phyloP scores from a whole-genome alignment of 1,140 invertebrate species.

The Leptonema lineaticorne region DNA sequence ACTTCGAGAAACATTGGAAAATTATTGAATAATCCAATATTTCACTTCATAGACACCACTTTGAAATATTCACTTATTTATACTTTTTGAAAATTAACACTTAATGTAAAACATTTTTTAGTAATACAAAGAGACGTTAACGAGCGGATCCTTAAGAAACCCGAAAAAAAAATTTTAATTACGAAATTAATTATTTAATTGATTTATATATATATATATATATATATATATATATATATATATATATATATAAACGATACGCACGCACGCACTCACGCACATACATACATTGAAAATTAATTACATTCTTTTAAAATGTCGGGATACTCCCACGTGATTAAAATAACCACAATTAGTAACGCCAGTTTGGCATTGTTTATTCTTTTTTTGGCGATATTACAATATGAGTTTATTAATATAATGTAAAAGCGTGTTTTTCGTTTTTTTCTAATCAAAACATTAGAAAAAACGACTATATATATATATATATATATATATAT shows the following conservation, averaged over 20 bases:
- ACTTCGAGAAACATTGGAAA: not conserved
- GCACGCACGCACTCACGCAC: not conserved
- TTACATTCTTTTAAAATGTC: not conserved
- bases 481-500: too few relatives aligned
- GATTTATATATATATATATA: too few relatives aligned
- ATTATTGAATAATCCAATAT: not conserved
- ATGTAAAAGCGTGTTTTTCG: too few relatives aligned
- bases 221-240: too few relatives aligned
- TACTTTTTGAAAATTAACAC: not conserved
- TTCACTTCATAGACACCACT: constrained; percentile 2
- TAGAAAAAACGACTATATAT: too few relatives aligned
- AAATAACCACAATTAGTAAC: constrained; percentile 8
- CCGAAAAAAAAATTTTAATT: not conserved
- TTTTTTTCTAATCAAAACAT: too few relatives aligned
- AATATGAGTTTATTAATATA: not conserved
- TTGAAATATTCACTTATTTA: not conserved
- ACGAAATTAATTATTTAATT: not conserved
- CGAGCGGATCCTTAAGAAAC: not conserved
- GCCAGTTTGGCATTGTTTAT: not conserved
- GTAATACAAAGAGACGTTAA: constrained; percentile 4
- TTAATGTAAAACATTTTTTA: not conserved
- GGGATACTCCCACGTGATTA: not conserved
- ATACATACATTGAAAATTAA: constrained; percentile 2
- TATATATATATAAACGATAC: too few relatives aligned
- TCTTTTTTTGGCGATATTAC: not conserved